phyloP scores from a whole-genome alignment of 1,140 invertebrate genomes.

The Tetramorium parvispinum region DNA sequence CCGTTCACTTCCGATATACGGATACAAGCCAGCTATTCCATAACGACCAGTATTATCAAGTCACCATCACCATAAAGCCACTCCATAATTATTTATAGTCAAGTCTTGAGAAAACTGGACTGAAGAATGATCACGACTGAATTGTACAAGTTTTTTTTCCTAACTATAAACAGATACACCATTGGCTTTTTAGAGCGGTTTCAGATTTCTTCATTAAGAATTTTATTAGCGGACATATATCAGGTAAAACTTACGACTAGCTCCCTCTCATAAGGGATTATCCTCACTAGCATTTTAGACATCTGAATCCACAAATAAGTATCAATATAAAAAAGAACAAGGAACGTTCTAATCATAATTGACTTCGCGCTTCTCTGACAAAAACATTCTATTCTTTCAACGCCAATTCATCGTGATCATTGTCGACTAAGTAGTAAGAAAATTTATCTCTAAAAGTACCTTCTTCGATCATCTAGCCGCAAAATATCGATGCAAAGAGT shows the following conservation, averaged over 20 bases:
- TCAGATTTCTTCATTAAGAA: slow-evolving; percentile 32
- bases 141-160: slow-evolving; percentile 28
- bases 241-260: slow-evolving; percentile 47
- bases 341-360: slow-evolving; percentile 22
- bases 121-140: slow-evolving; percentile 60
- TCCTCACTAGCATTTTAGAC: neutral
- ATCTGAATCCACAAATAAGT: slow-evolving; percentile 48
- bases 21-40: slow-evolving; percentile 74
- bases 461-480: slow-evolving; percentile 49
- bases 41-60: slow-evolving; percentile 61
- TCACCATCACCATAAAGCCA: slow-evolving; percentile 52
- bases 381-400: slow-evolving; percentile 10
- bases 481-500: slow-evolving; percentile 61
- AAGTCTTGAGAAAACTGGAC: slow-evolving; percentile 54
- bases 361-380: slow-evolving; percentile 15
- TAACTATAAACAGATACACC: slow-evolving; percentile 12
- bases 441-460: slow-evolving; percentile 59
- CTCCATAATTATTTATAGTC: slow-evolving; percentile 58
- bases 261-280: neutral
- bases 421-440: slow-evolving; percentile 58
- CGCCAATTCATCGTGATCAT: slow-evolving; percentile 58
- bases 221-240: slow-evolving; percentile 19
- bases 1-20: slow-evolving; percentile 71
- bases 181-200: neutral
- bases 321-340: slow-evolving; percentile 42